Evolutionary conservation across 2,797 vertebrate genomes (phyloP).

Genomic region (Pipistrellus nathusii): DNA sequence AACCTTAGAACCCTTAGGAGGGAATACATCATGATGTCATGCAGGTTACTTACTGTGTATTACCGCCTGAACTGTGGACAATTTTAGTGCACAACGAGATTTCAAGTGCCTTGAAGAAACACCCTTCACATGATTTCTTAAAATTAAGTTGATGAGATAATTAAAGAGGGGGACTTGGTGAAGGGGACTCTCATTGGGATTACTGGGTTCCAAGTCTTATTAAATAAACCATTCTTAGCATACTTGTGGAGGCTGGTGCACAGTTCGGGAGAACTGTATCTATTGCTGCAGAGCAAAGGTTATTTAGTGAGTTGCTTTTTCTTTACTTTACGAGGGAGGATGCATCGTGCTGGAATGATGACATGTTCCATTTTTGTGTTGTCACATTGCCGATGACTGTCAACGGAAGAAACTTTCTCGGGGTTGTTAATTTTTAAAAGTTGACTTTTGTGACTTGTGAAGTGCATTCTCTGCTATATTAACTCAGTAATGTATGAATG

Average conservation of each 20-base stretch:
- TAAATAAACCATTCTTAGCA: conserved; percentile 58
- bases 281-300: neutral
- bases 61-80: neutral
- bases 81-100: neutral
- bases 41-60: conserved; percentile 13
- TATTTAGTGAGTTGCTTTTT: conserved; percentile 45
- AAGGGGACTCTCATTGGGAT: conserved; percentile 57
- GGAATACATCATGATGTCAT: neutral
- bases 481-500: neutral
- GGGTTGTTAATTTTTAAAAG: conserved; percentile 11
- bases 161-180: conserved; percentile 39
- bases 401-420: neutral
- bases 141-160: conserved; percentile 70
- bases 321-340: conserved; percentile 9
- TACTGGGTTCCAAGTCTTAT: conserved; percentile 25
- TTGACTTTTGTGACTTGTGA: conserved; percentile 14
- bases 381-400: conserved; percentile 44
- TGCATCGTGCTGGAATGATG: conserved; percentile 10
- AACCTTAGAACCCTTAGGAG: neutral
- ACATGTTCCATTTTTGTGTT: conserved; percentile 38
- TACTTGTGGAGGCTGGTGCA: conserved; percentile 13
- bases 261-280: neutral
- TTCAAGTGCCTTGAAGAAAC: conserved; percentile 55
- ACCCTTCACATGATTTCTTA: conserved; percentile 7
- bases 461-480: neutral